A percentile compares a stretch with the other conserved stretches of the same genome.
phyloP scores from a whole-genome alignment of 2,113 vertebrate species.

The Nicator chloris region DNA sequence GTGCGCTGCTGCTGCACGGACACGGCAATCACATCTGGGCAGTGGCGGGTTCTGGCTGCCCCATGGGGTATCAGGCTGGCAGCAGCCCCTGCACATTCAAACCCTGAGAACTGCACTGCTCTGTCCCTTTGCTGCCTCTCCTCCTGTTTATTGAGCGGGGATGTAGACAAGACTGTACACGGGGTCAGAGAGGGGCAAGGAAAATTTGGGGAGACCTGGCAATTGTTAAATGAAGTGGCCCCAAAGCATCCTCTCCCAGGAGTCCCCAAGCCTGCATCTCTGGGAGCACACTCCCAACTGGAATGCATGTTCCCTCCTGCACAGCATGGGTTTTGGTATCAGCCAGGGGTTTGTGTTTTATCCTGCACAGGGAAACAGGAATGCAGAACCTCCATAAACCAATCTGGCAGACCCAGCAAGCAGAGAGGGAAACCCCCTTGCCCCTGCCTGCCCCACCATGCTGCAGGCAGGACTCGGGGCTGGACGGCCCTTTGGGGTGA shows the following conservation, averaged over 20 bases:
- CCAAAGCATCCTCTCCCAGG: neutral
- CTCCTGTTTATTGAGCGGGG: neutral
- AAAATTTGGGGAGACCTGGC: neutral
- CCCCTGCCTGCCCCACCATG: neutral
- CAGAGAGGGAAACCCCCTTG: neutral
- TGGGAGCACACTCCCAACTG: neutral
- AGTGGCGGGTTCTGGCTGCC: neutral
- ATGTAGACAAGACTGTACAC: neutral
- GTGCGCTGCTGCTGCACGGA: neutral
- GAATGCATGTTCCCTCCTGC: neutral
- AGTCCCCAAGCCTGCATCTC: neutral
- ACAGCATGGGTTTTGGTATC: neutral
- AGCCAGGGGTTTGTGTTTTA: neutral
- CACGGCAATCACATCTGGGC: accelerated
- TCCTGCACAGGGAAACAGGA: neutral
- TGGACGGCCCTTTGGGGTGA: neutral
- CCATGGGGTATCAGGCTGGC: neutral
- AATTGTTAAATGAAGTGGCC: neutral
- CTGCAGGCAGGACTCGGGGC: neutral
- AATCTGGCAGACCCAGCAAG: neutral
- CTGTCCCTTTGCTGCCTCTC: neutral
- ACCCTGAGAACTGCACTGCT: neutral
- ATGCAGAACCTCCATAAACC: neutral
- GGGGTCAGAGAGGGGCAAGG: neutral
- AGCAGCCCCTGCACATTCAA: neutral